These are phyloP conservation scores for Trichonephila clavipes DNA, from an alignment of 1,140 invertebrate genomes.

Conservation along the genomic window DNA sequence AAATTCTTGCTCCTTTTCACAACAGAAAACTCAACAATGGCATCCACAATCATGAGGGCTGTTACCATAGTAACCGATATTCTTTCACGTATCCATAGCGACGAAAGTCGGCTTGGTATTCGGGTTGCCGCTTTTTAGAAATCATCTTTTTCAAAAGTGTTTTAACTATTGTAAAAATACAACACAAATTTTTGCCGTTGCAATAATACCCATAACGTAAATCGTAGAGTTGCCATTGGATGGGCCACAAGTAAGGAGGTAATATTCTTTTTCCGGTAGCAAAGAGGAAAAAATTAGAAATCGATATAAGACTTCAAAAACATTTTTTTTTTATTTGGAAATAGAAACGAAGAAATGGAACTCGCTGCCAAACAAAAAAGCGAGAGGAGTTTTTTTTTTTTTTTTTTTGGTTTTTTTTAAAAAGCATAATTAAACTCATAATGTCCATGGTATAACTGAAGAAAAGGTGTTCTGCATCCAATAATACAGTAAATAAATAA, in stretches of 20 bases:
- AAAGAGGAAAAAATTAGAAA: background rate
- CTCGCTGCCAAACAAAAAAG: no score
- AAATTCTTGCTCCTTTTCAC: constrained; percentile 21
- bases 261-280: background rate
- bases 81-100: constrained; percentile 46
- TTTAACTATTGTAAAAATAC: background rate
- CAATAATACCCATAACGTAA: background rate
- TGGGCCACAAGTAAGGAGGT: background rate
- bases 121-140: constrained; percentile 45
- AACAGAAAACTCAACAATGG: constrained; percentile 57
- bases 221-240: background rate
- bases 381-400: no score
- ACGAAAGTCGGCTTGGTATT: constrained; percentile 43
- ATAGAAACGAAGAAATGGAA: no score
- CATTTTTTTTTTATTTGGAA: no score
- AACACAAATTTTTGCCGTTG: background rate
- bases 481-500: no score
- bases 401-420: no score
- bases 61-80: constrained; percentile 65
- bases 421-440: no score
- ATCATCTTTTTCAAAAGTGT: constrained; percentile 36
- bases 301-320: background rate
- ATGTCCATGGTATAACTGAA: no score
- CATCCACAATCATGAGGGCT: constrained; percentile 58
- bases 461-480: no score